Base-by-base conservation (phyloP, 2,797 vertebrate species). In the Nyctibius grandis region DNA sequence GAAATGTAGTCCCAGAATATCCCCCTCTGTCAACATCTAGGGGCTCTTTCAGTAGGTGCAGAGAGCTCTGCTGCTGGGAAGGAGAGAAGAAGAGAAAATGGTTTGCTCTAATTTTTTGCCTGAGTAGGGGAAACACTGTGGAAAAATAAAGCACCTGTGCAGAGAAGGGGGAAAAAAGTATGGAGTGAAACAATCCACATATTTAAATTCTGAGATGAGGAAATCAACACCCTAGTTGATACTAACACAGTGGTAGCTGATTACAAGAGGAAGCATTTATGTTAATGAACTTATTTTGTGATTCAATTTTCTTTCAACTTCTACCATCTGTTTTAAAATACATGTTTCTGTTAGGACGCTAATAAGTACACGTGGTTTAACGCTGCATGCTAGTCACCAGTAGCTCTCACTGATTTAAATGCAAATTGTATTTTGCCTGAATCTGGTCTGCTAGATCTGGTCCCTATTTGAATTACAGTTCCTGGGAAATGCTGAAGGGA, bases 191-290 rank as follows among this genome's bases (percentile, higher is more conserved):
- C 7, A 80, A 85, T 57, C 51, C 29, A 25, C 33, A 23, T 53
- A 67, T 82, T 93, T 89, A 56, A 64, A 77, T 85, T 94, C 59
- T 78, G 75, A 81, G 38, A 92, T 83, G 65, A 89, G 79, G 87
- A 96, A 96, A 85, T 81, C 78, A 89, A 36, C 73, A 72, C 45
- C 57, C 68, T 75, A 44, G 72, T 4, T 83, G 89, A 87, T 78
- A 64, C 60, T 64, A 89, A 86, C 81, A 94, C 79, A 95, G 96
- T 92, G 69, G 89, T 89, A 88, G 92, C 89, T 96, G 95, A 96
- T 96, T 93, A 96, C 75, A 77, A 91, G 87, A 91, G 95, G 95
- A 97, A 96, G 50, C 87, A 61, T 85, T 96, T 95, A 96, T 93
- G 95, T 77, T 92, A 93, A 95, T 92, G 74, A 53, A 65, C 45